Evolutionary conservation across 2,888 invertebrate genomes (phyloP).

Genomic region (Drosophila cracens): DNA sequence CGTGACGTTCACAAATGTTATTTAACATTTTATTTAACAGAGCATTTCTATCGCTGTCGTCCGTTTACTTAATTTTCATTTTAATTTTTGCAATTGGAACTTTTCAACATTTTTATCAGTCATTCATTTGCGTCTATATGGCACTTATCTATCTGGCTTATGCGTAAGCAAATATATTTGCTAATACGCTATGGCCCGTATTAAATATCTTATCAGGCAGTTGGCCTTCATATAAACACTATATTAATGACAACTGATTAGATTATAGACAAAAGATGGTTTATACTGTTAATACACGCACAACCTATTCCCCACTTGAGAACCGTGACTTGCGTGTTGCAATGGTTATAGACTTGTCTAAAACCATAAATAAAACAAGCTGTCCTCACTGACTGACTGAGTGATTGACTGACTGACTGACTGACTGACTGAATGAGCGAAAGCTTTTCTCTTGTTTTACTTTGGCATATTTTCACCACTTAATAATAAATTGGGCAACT

Average conservation of each 20-base stretch:
- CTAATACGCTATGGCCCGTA: conserved; percentile 12
- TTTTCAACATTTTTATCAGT: conserved; percentile 27
- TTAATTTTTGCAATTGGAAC: conserved; percentile 33
- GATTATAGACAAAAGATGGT: conserved; percentile 25
- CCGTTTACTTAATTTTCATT: conserved; percentile 1
- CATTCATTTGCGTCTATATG: conserved; percentile 9
- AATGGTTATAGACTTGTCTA: neutral
- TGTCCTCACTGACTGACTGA: neutral
- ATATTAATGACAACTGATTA: conserved; percentile 30
- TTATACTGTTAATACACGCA: conserved; percentile 16
- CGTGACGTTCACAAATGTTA: conserved; percentile 7
- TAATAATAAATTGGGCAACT: neutral
- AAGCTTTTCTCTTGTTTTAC: neutral
- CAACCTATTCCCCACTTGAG: neutral
- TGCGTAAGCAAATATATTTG: conserved; percentile 19
- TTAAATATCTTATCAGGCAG: conserved; percentile 17
- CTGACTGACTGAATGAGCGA: neutral
- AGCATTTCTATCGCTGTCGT: neutral
- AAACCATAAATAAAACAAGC: neutral
- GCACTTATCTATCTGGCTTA: conserved; percentile 14
- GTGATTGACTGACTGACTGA: neutral
- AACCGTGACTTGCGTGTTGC: neutral
- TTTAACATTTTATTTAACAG: conserved; percentile 6
- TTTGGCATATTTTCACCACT: neutral
- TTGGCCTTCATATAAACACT: conserved; percentile 14